Percentiles rank a stretch among this genome's conserved stretches.
These are phyloP conservation scores for Mastomys coucha DNA, from an alignment of 2,113 vertebrate genomes.

Conservation along the genomic window DNA sequence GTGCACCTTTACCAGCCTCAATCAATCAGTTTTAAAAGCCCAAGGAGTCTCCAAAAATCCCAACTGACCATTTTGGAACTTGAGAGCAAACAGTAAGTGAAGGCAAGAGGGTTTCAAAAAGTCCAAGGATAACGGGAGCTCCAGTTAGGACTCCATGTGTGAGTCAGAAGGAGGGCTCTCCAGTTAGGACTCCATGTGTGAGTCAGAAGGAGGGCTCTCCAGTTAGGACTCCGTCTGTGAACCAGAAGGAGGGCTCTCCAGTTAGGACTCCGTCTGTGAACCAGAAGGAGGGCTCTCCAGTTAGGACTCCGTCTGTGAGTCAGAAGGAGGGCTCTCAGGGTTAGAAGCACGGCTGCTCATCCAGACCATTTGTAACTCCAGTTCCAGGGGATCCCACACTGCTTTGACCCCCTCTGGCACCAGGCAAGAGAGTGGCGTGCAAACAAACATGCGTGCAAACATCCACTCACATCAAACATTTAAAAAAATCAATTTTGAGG, in stretches of 20 bases:
- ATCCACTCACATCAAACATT: not conserved
- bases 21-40: conserved; percentile 20
- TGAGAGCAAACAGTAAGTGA: not conserved
- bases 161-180: too few species aligned
- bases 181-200: too few species aligned
- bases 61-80: not conserved
- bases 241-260: too few species aligned
- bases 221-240: too few species aligned
- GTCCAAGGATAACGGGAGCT: not conserved
- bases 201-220: too few species aligned
- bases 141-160: too few species aligned
- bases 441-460: not conserved
- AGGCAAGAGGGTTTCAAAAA: not conserved
- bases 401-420: not conserved
- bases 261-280: too few species aligned
- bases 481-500: not conserved
- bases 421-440: not conserved
- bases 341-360: not conserved
- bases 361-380: not conserved
- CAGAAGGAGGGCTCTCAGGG: too few species aligned
- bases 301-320: not conserved
- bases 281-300: too few species aligned
- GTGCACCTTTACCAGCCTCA: not conserved
- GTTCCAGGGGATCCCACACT: not conserved
- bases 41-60: not conserved